phyloP scores from a whole-genome alignment of 2,113 vertebrate genomes.

The Phodopus roborovskii region DNA sequence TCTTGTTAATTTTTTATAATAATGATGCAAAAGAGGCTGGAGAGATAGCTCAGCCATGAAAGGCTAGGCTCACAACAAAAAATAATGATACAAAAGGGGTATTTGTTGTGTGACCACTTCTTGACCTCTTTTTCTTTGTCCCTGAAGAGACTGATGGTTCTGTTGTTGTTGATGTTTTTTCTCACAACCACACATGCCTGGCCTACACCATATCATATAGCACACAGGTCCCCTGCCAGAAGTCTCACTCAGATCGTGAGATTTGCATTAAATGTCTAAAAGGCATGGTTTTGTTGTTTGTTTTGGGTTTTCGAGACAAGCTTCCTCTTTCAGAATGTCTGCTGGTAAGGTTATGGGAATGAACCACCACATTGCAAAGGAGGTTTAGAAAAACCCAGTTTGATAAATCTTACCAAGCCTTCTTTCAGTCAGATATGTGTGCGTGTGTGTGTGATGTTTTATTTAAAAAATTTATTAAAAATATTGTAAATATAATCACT shows the following conservation, averaged over 20 bases:
- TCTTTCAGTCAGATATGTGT: not conserved
- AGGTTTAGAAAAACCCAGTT: not conserved
- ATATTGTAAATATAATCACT: not conserved
- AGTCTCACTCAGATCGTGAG: conserved; percentile 22
- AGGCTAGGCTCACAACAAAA: too few species aligned
- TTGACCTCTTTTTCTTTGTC: not conserved
- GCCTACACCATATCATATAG: not conserved
- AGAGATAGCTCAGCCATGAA: too few species aligned
- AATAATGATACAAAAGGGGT: not conserved
- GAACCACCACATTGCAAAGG: not conserved
- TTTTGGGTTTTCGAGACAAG: not conserved
- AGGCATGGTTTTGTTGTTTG: not conserved
- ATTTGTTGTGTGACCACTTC: not conserved
- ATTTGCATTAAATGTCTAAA: conserved; percentile 1
- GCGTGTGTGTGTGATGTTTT: not conserved
- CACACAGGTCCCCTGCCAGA: not conserved
- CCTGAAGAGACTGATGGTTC: not conserved
- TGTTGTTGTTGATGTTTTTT: not conserved
- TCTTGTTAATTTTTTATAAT: conserved; percentile 14
- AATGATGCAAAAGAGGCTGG: not conserved
- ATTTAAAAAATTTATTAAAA: not conserved
- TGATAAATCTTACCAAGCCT: not conserved
- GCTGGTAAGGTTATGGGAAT: not conserved
- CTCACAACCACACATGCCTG: not conserved
- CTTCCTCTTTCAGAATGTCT: not conserved